Base-by-base conservation (phyloP, 2,888 invertebrate species). In the Macrophya annulata region DNA sequence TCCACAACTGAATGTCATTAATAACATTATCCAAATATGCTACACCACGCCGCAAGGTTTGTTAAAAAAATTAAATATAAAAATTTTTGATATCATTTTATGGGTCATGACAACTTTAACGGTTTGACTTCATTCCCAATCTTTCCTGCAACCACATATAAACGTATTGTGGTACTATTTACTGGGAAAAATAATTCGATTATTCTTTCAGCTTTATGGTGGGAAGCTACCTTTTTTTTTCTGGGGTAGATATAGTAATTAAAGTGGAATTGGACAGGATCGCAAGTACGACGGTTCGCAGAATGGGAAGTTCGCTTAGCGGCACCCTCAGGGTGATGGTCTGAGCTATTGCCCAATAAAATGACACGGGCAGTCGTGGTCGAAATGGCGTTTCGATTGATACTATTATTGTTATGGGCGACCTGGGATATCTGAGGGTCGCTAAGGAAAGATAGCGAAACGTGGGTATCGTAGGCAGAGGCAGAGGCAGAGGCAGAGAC, bases 291-390 rank as follows among this genome's bases (percentile, higher is more conserved):
- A 81, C 15, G 51, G 25, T 15, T 59, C 51, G 62, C 43, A 17
- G 62, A n/a, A 65, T 10, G 5, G 43, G 81, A 62, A 40, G 25
- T 43, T 48, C 51, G 55, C n/a, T 77, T 12, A 12, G 55, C 25
- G 81, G 62, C 81, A 65, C 81, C 81, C 81, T 43, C 31, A 74
- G 90, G 90, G 91, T 89, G 89, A 91, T 87, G 89, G 90, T 88
- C 90, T 92, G 91, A 92, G 91, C 89, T 91, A 92, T 92, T 89
- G 91, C 88, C 90, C 92, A 92, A 93, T 93, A 93, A 93, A 92
- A 90, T 90, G 91, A 92, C 90, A 89, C 89, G 88, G 90, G 59
- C 90, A 90, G 90, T 91, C 91, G 92, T 92, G 91, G 91, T 90
- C 90, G 89, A 90, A 91, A 90, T 89, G 91, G 90, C 90, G 88